Evolutionary conservation across 2,113 vertebrate species (phyloP).

Genomic region (Oreamnos americanus): DNA sequence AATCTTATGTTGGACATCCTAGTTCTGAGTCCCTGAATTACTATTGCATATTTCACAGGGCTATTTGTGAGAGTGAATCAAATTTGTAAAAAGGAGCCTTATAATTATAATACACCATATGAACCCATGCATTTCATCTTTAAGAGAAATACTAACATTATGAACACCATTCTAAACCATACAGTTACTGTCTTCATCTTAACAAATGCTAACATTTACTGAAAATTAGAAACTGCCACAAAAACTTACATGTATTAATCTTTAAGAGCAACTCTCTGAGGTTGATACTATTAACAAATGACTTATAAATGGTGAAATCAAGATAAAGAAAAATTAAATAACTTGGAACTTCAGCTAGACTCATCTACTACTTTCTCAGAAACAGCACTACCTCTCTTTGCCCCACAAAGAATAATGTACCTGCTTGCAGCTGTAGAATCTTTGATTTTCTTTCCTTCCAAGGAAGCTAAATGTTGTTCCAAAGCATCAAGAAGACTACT

Average conservation of each 20-base stretch:
- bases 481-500: constrained; percentile 99
- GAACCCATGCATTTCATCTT: background rate
- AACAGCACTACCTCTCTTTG: background rate
- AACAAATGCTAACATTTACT: background rate
- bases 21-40: background rate
- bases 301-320: constrained; percentile 12
- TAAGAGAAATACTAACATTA: background rate
- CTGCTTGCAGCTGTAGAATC: constrained; percentile 98
- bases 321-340: background rate
- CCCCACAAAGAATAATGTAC: constrained; percentile 72
- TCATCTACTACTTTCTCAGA: background rate
- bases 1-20: background rate
- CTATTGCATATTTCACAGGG: background rate
- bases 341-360: background rate
- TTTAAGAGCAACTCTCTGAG: background rate
- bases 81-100: background rate
- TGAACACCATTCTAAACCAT: constrained; percentile 10
- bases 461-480: constrained; percentile 97
- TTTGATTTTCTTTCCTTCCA: constrained; percentile 99
- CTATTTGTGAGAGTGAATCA: background rate
- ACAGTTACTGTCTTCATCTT: background rate
- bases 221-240: background rate
- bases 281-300: background rate
- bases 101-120: background rate
- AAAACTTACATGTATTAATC: constrained; percentile 3